phyloP scores from a whole-genome alignment of 2,888 invertebrate species.

The Ypsolopha sequella region DNA sequence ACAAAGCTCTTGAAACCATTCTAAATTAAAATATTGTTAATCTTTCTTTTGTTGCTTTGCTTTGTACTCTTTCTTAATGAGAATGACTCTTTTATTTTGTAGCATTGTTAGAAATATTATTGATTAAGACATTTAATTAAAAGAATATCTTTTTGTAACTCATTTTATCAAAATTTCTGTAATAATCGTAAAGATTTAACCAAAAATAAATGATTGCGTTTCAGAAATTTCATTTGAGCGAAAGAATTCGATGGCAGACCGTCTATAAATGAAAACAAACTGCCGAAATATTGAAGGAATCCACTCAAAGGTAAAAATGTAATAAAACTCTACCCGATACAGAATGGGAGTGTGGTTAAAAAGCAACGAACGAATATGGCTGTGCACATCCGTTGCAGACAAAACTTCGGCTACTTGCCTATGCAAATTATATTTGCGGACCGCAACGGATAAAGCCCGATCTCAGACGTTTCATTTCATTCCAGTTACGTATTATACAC shows the following conservation, averaged over 20 bases:
- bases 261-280: constrained; percentile 65
- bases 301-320: constrained; percentile 68
- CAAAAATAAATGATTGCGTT: not conserved
- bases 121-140: not conserved
- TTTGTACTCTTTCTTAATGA: not conserved
- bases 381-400: constrained; percentile 66
- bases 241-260: constrained; percentile 64
- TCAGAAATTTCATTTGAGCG: constrained; percentile 36
- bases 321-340: constrained; percentile 60
- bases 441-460: constrained; percentile 58
- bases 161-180: not conserved
- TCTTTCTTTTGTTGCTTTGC: constrained; percentile 35
- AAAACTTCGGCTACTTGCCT: constrained; percentile 69
- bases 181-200: not conserved
- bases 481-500: constrained; percentile 45
- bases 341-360: constrained; percentile 65
- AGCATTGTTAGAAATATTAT: not conserved
- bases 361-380: constrained; percentile 68
- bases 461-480: constrained; percentile 67
- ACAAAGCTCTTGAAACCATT: constrained; percentile 25
- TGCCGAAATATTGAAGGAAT: constrained; percentile 69
- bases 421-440: constrained; percentile 73
- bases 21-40: constrained; percentile 22
- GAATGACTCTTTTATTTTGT: not conserved
- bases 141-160: not conserved